Evolutionary conservation across 2,888 invertebrate genomes (phyloP), one percentile per base, ranked within the genome.

Genomic region (Corythucha ciliata): DNA sequence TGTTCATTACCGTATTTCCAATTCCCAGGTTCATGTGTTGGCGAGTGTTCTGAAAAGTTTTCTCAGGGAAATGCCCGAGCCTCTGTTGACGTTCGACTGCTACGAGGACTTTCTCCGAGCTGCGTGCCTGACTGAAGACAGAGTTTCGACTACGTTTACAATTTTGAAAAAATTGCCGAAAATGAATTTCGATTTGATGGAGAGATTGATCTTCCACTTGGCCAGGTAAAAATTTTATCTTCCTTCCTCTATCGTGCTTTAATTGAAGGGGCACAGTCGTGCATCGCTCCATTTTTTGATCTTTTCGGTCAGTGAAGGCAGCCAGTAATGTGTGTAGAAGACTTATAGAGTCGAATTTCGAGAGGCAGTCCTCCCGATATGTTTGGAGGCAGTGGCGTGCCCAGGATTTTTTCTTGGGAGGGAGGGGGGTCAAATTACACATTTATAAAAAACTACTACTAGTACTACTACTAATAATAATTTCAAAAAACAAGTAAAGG

Each of bases 51-150:
- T 93, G 53, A 94, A 94, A 70, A 72, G 78, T 59, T 91, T 91
- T 72, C 80, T 93, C 68, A 76, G 92, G 32, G 93, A 93, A 67
- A 82, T 94, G 79, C 88, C 91, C 14, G 92, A 93, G 68, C 93
- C 93, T 18, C 72, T 94, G 60, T 74, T 94, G 59, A 91, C 92
- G 46, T 92, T 84, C 71, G 92, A 92, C 67, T 81, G 88, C 57
- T 94, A 93, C 68, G 92, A 93, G 69, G 92, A 93, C 70, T 91
- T 93, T 69, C 77, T 94, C 55, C 80, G 88, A 58, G 90, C 90
- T 36, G 82, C 91, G 3, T 86, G 87, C 69, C 77, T 91, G 59
- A 78, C 81, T 10, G 87, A 90, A 67, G 92, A 92, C 67, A 74
- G 88, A 57, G 79, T 90, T 8, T 81, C 84, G 33, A 88, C 88